Conservation (phyloP, 37 sponge, comb jelly and placozoan species). For the Agelas oroides region DNA sequence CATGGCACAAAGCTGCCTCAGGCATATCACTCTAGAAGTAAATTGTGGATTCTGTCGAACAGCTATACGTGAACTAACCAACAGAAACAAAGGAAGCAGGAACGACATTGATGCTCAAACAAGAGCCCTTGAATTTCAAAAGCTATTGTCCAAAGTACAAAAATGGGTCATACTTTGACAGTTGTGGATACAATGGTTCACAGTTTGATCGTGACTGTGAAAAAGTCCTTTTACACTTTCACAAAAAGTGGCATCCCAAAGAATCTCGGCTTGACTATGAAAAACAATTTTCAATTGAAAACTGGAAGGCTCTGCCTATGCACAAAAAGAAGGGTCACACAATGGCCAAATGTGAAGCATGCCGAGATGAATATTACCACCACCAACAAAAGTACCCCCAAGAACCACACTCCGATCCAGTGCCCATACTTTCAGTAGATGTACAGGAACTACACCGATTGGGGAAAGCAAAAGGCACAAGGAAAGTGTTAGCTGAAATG, state of each 20-base stretch:
- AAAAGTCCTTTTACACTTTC: background rate
- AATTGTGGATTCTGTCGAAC: no score
- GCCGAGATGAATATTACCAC: background rate
- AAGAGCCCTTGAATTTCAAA: background rate
- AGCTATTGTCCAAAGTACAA: no score
- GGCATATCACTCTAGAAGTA: no score
- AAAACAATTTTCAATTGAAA: no score
- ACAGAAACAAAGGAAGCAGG: no score
- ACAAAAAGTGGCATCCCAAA: no score
- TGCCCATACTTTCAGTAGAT: constrained; percentile 8
- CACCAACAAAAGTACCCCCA: background rate
- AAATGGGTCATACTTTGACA: constrained; percentile 1
- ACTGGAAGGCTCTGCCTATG: no score
- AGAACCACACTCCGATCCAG: constrained; percentile 1
- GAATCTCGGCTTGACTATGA: no score
- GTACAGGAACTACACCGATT: background rate
- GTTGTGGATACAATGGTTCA: background rate
- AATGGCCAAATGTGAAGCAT: constrained; percentile 11
- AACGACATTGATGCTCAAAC: no score
- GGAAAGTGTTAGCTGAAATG: constrained; percentile 4
- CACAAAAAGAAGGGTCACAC: constrained; percentile 5
- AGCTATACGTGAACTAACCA: no score
- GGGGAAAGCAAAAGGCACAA: constrained; percentile 6
- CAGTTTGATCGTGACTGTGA: constrained; percentile 1
- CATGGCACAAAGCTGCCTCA: no score